Evolutionary conservation across 2,888 invertebrate species (phyloP).

Genomic region (Oscheius sp.): DNA sequence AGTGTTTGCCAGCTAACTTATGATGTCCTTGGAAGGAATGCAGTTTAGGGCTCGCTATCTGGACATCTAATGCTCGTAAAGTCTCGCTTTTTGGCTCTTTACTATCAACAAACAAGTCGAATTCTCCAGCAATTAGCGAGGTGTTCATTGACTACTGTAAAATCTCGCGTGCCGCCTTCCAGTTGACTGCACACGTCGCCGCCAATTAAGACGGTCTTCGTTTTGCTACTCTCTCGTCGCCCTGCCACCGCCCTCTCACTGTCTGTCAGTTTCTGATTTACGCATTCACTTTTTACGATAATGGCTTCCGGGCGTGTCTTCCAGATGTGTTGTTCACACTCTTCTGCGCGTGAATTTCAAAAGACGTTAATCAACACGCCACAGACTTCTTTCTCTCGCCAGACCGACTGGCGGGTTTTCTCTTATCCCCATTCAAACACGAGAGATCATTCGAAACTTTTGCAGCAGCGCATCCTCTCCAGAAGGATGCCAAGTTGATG

Average conservation of each 20-base stretch:
- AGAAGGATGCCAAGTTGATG: conserved; percentile 36
- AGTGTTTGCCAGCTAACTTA: too few species aligned
- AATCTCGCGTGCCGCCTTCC: conserved; percentile 34
- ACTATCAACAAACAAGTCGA: not conserved
- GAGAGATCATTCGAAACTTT: not conserved
- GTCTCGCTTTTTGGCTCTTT: not conserved
- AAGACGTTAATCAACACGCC: conserved; percentile 13
- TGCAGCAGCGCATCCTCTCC: not conserved
- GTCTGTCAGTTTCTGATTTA: conserved; percentile 8
- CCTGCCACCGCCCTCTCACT: conserved; percentile 5
- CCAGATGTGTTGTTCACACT: conserved; percentile 17
- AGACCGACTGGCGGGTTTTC: conserved; percentile 17
- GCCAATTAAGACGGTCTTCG: conserved; percentile 13
- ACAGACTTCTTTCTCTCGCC: conserved; percentile 14
- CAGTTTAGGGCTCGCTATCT: conserved; percentile 15
- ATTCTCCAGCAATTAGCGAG: conserved; percentile 7
- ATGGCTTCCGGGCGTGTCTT: conserved; percentile 22
- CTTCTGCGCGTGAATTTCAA: not conserved
- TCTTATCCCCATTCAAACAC: not conserved
- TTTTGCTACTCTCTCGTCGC: not conserved
- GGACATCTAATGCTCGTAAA: conserved; percentile 13
- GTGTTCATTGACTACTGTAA: conserved; percentile 16
- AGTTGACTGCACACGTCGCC: conserved; percentile 30
- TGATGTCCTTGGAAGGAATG: not conserved
- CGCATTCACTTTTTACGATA: conserved; percentile 18